These are phyloP conservation scores for Troglohyphantes excavatus DNA, from an alignment of 2,888 invertebrate species.

Conservation along the genomic window DNA sequence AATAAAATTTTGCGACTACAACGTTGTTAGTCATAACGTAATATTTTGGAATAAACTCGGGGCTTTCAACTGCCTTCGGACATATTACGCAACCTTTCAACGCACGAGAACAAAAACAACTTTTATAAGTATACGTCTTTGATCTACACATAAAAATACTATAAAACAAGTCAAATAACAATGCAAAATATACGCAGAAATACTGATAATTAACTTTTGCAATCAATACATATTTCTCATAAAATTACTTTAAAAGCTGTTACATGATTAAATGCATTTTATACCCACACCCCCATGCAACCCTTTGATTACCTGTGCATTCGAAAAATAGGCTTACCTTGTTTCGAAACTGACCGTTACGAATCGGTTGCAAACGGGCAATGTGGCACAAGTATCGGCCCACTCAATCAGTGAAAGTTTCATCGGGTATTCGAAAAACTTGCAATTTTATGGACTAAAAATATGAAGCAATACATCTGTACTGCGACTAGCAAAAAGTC, in stretches of 20 bases:
- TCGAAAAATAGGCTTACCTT: conserved; percentile 50
- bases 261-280: neutral
- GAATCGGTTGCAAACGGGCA: neutral
- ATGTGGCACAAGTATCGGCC: neutral
- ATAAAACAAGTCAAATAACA: too few species aligned
- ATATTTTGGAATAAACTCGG: too few species aligned
- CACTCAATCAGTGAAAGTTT: neutral
- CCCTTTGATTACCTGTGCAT: conserved; percentile 52
- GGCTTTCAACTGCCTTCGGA: too few species aligned
- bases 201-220: too few species aligned
- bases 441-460: conserved; percentile 46
- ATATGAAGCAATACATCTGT: conserved; percentile 64
- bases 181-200: too few species aligned
- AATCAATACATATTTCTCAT: too few species aligned
- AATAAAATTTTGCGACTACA: too few species aligned
- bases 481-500: conserved; percentile 42
- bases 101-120: too few species aligned
- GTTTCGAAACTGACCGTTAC: neutral
- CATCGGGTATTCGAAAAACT: neutral
- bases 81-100: neutral
- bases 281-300: conserved; percentile 57
- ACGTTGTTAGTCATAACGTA: too few species aligned
- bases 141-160: too few species aligned
- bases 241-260: neutral
- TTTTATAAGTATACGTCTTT: too few species aligned